Evolutionary conservation across 2,888 invertebrate species (phyloP), one percentile per base, ranked within the genome.

Genomic region (Eurytoma californica): DNA sequence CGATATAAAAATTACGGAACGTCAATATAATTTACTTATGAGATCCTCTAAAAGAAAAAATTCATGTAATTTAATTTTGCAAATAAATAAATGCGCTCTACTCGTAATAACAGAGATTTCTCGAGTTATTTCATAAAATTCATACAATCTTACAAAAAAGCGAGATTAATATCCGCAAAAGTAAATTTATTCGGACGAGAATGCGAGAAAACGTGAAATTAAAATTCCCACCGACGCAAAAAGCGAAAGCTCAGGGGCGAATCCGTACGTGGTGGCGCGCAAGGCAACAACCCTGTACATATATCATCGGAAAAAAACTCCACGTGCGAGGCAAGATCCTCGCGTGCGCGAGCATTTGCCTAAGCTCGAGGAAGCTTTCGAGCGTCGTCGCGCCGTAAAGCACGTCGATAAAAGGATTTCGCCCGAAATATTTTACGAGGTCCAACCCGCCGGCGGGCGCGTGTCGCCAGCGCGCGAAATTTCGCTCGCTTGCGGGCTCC

Each of bases 371-470:
- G 53, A n/a, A 53, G n/a, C 3, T 39, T 53, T 14, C 53, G n/a
- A 53, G 53, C 53, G 53, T n/a, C 39, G 63, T 28, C 7, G 20
- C 66, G 16, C 65, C 65, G 74, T 63, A 77, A 77, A 77, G 77
- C 53, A 51, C 58, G 60, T 53, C 66, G 72, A 72, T 77, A 66
- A 72, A 77, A 72, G 28, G 66, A 77, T 77, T 63, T 58, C 58
- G 30, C 16, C 58, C 51, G 66, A 66, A 77, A 77, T 77, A 72
- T 77, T 77, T 77, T 77, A 77, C 66, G 70, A 72, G 63, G n/a
- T 58, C 14, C 60, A 9, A 1, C 39, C 39, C 24, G 58, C n/a
- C 28, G 16, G n/a, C 14, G 20, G 30, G 20, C 51, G 28, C 49
- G 13, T 49, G 63, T 49, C 49, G 20, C 49, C 49, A n/a, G 61